These are phyloP conservation scores for Pristionchus japonicus DNA, from an alignment of 2,888 invertebrate genomes.

Conservation along the genomic window DNA sequence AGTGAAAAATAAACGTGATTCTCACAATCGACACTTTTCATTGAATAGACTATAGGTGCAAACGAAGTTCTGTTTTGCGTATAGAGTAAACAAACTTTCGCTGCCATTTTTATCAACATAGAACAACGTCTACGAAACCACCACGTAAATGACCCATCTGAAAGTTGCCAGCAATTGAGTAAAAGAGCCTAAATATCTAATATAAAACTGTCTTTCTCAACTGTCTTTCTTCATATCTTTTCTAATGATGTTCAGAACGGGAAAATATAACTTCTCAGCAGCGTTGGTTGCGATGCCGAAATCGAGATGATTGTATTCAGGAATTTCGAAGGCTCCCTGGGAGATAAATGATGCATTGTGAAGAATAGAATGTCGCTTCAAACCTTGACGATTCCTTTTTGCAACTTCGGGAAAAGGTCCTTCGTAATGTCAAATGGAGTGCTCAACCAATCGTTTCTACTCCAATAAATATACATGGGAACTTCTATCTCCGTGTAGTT, in stretches of 20 bases:
- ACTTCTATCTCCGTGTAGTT: background rate
- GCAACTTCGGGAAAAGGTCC: background rate
- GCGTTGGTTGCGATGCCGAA: background rate
- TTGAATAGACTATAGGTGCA: too few species aligned
- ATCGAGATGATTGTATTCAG: slow-evolving; percentile 19
- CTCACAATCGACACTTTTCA: too few species aligned
- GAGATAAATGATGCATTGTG: background rate
- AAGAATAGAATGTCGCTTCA: background rate
- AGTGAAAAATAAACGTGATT: too few species aligned
- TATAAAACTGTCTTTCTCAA: background rate
- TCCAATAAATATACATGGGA: background rate
- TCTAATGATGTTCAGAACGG: background rate
- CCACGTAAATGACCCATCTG: too few species aligned
- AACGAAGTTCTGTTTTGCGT: too few species aligned
- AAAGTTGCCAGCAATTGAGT: background rate
- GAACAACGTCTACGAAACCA: too few species aligned
- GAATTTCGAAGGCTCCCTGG: background rate
- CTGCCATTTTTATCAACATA: too few species aligned
- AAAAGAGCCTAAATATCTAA: too few species aligned
- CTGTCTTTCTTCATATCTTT: background rate
- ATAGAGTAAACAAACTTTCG: too few species aligned
- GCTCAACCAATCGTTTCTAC: slow-evolving; percentile 8
- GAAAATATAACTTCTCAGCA: background rate
- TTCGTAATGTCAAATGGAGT: background rate
- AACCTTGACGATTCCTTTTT: background rate